Evolutionary conservation across 2,888 invertebrate genomes (phyloP), one percentile per base, ranked within the genome.

Genomic region (Meghimatium bilineatum): DNA sequence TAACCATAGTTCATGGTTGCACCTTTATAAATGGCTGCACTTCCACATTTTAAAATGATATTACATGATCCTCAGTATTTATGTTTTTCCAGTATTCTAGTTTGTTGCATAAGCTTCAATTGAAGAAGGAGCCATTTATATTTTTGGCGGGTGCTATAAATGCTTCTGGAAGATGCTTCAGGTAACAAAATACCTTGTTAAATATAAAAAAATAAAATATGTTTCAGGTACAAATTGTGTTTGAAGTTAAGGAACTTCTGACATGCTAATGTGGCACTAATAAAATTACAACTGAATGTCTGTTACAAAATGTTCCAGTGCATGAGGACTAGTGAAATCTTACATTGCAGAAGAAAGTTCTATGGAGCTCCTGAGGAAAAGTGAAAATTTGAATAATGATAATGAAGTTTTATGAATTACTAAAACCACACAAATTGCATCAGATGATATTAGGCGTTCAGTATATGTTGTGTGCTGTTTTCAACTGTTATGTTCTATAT

Each of bases 61-160:
- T 72, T 44, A 72, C 44, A 44, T 44, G 44, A 44, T 8, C 29
- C n/a, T 72, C 44, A 72, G 72, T 44, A 72, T 72, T 72, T 38
- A 49, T 72, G 29, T 38, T n/a, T n/a, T n/a, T 72, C 44, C 44
- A 44, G 72, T 44, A 72, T 71, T 71, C 26, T 26, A 23, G 26
- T 72, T 72, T 38, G 38, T 44, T n/a, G 44, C 44, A 44, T 44
- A 72, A 44, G n/a, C 14, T n/a, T 72, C 1, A 17, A n/a, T 72
- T 72, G 12, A 26, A 3, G 20, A 2, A 66, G 66, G 2, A 56
- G 56, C 20, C 10, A 56, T 56, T 17, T 23, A 20, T 63, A 5
- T 6, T 63, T 63, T 63, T 60, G 60, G 26, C 60, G 17, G 49
- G 17, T 17, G 17, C 17, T 12, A 60, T 23, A 63, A 14, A 14